These are phyloP conservation scores for Dendronephthya gigantea DNA, from an alignment of 64 coral and sea anemone species.

Conservation along the genomic window DNA sequence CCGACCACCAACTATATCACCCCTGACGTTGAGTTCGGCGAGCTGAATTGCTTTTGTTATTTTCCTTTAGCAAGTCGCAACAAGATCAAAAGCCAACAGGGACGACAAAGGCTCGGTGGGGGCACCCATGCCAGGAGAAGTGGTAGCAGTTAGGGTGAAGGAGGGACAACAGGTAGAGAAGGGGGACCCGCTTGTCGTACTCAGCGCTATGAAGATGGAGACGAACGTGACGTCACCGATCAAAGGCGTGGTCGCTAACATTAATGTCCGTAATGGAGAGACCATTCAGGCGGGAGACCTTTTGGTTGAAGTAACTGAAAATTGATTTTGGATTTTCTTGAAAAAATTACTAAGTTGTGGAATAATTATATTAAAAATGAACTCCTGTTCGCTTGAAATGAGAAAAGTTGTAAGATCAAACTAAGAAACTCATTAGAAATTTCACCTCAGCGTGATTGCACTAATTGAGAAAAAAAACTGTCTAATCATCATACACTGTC, in stretches of 20 bases:
- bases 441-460: no score
- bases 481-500: no score
- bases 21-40: no score
- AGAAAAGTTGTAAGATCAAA: no score
- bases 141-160: slow-evolving; percentile 71
- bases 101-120: slow-evolving; percentile 74
- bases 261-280: slow-evolving; percentile 48
- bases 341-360: no score
- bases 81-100: slow-evolving; percentile 71
- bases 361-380: no score
- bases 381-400: no score
- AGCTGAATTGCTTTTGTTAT: neutral
- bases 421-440: no score
- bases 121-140: slow-evolving; percentile 94
- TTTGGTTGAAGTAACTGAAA: slow-evolving; percentile 47
- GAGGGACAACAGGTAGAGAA: slow-evolving; percentile 85
- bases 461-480: no score
- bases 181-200: slow-evolving; percentile 68
- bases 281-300: slow-evolving; percentile 70
- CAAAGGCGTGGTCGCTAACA: slow-evolving; percentile 54
- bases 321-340: neutral
- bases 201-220: slow-evolving; percentile 99
- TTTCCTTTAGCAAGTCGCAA: slow-evolving; percentile 42
- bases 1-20: no score
- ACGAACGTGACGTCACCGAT: slow-evolving; percentile 75